Base-by-base conservation (phyloP, 2,888 invertebrate species). In the Agrotis clavis region DNA sequence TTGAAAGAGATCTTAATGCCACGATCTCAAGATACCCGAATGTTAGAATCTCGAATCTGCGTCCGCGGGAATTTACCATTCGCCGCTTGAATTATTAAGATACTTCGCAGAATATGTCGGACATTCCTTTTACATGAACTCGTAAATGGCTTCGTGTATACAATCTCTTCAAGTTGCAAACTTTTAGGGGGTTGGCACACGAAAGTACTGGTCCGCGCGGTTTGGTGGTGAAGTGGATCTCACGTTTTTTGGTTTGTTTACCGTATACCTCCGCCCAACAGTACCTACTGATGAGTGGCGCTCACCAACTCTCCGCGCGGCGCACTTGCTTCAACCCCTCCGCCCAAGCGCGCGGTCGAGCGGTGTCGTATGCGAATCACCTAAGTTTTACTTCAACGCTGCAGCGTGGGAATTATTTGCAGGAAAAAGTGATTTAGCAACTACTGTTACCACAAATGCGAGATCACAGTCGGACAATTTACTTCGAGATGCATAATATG, bases 341-440 rank as follows among this genome's bases (percentile, higher is more conserved):
- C 41, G 41, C 11, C 41, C 41, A 9, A 41, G 11, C 41, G 41
- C 41, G 41, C 41, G 41, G 41, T 1, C 41, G 41, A 2, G 11
- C 41, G 41, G 41, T 9, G 9, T 41, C 41, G 41, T 41, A 41
- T 41, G 41, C 41, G 41, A 11, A 41, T 41, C 41, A 11, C 41
- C 41, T 41, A 11, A 62, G 69, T 71, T 78, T 56, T 51, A 66
- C 30, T 60, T 61, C 66, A 53, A 35, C 66, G 57, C 30, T 60
- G 53, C 66, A 53, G 45, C 66, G 57, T 74, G 77, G 66, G 71
- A 81, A 61, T 71, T 68, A 67, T 67, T 56, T 68, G 64, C 9
- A 68, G 48, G 71, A 70, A 71, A 74, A 67, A 78, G 67, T 78
- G 51, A 74, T 77, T 77, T 54, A 60, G 61, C 57, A 73, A 84